Base-by-base conservation (phyloP, 2,888 invertebrate genomes). In the Cynaeus angustus region DNA sequence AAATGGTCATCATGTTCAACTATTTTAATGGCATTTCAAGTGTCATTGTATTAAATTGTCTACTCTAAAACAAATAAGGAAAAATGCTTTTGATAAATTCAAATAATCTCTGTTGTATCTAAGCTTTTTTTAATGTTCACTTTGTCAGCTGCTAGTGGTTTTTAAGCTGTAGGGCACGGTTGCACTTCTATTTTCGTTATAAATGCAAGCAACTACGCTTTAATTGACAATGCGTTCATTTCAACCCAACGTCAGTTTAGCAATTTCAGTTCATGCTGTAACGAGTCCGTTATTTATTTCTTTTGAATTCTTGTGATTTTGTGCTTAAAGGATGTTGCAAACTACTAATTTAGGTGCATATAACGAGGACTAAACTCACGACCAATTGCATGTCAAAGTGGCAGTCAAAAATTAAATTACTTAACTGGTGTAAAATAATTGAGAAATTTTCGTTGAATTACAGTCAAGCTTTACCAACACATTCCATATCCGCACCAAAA, bases 281-380 rank as follows among this genome's bases (percentile, higher is more conserved):
- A 41, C 41, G 41, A 41, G 41, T 41, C 41, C 41, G 41, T 41
- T 41, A 41, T 13, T 41, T 41, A 41, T 41, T 41, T 41, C 41
- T 41, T 38, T 41, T 41, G 12, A 41, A 41, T 1, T 41, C 41
- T 41, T 41, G 41, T 10, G 41, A 41, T 41, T 12, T 38, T 48
- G 45, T 21, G 12, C 45, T 61, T 21, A 50, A 21, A 48, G 33
- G 16, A 61, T 50, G 37, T 50, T 61, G 38, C 52, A 52, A 64
- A 64, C 52, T 53, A 43, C 52, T 43, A 64, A 53, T 64, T 64
- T 64, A 53, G 30, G 64, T 64, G 41, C 50, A 64, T 43, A 48
- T 62, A 62, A 64, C 50, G 53, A 62, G 16, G 50, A 64, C 13
- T 43, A 37, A 38, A 16, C 50, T 52, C 64, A 64, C 64, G 64